A percentile compares a stretch with the other conserved stretches of the same genome.
Conservation (phyloP, 30 jellyfish, hydroid and myxozoan species). For the Chrysaora quinquecirrha region DNA sequence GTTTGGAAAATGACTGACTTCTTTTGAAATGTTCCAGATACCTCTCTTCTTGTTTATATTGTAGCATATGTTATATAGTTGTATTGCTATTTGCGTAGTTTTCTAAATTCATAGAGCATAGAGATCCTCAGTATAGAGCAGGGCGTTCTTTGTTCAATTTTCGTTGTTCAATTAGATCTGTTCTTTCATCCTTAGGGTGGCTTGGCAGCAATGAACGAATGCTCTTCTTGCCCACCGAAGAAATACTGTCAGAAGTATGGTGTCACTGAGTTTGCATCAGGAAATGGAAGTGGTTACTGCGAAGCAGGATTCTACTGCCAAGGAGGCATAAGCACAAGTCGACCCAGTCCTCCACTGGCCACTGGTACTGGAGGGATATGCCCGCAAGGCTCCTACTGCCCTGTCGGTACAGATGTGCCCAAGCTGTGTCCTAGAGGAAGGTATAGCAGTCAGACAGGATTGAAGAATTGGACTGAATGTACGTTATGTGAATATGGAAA, state of each 20-base stretch:
- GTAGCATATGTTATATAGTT: too few relatives aligned
- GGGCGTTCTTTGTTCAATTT: too few relatives aligned
- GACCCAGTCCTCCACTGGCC: slow-evolving; percentile 77
- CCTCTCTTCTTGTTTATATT: too few relatives aligned
- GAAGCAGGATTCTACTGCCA: slow-evolving; percentile 94
- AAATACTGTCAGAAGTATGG: slow-evolving; percentile 62
- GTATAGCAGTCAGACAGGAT: slow-evolving; percentile 56
- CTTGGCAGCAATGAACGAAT: slow-evolving; percentile 40
- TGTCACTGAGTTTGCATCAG: slow-evolving; percentile 58
- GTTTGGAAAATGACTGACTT: too few relatives aligned
- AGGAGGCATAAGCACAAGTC: slow-evolving; percentile 67
- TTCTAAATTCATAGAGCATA: too few relatives aligned
- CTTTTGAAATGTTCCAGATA: too few relatives aligned
- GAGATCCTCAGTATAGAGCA: too few relatives aligned
- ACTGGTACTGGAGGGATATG: slow-evolving; percentile 96
- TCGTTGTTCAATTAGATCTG: background rate
- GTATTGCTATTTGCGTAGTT: too few relatives aligned
- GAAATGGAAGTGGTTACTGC: slow-evolving; percentile 66
- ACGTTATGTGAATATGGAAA: slow-evolving; percentile 85
- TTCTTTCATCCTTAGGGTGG: slow-evolving; percentile 60
- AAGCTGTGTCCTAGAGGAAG: slow-evolving; percentile 87
- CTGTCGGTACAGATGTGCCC: slow-evolving; percentile 92
- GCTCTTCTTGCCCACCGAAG: slow-evolving; percentile 72
- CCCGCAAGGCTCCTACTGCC: slow-evolving; percentile 94
- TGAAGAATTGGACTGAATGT: slow-evolving; percentile 79